Conservation (phyloP, 2,113 vertebrate genomes). For the Cheirogaleus medius region DNA sequence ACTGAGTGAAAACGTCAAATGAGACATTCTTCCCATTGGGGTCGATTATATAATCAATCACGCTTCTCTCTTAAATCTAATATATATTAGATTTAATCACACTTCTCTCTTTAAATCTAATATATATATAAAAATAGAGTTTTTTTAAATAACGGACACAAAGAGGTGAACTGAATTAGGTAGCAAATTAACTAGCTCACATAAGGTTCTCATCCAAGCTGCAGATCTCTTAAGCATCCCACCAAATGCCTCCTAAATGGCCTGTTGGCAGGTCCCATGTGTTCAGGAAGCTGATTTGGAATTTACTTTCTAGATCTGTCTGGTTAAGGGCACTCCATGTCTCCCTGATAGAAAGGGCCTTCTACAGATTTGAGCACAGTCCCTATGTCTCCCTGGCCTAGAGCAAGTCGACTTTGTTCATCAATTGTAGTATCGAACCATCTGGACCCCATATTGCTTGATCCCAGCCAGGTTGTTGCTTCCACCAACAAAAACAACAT, state of each 20-base stretch:
- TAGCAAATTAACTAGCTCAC: neutral
- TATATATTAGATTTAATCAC: neutral
- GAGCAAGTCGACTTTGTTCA: neutral
- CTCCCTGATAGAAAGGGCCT: neutral
- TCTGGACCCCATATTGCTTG: neutral
- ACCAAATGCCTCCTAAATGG: neutral
- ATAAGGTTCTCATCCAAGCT: neutral
- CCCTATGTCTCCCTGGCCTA: neutral
- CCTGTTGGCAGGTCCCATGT: neutral
- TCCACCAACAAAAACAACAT: neutral
- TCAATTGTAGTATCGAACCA: neutral
- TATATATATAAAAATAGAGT: neutral
- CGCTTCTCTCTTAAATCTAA: neutral
- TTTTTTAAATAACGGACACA: neutral
- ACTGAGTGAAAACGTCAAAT: neutral
- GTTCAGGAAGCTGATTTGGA: neutral
- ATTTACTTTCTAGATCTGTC: neutral
- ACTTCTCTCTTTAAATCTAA: neutral
- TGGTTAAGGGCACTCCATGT: neutral
- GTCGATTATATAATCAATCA: neutral
- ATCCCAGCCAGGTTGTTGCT: neutral
- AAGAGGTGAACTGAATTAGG: neutral
- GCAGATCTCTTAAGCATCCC: neutral
- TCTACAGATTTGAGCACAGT: neutral
- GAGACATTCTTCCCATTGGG: neutral